phyloP scores from a whole-genome alignment of 2,888 invertebrate species.

The Apomyelois bistriatella region DNA sequence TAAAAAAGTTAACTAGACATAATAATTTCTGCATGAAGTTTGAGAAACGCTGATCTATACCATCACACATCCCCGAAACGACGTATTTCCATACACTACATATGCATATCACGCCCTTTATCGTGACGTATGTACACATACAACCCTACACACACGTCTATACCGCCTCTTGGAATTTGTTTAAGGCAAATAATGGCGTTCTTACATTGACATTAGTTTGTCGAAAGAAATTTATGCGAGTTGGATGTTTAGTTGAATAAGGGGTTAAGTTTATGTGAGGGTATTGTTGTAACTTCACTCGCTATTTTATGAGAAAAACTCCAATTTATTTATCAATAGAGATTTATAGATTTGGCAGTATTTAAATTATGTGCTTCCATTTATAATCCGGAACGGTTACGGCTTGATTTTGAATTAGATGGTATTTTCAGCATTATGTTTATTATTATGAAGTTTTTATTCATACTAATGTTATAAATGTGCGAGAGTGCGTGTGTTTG shows the following conservation, averaged over 20 bases:
- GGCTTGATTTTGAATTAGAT: neutral
- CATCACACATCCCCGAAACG: constrained; percentile 77
- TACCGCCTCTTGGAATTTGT: constrained; percentile 69
- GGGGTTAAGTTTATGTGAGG: constrained; percentile 70
- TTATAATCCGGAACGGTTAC: neutral
- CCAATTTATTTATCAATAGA: constrained; percentile 35
- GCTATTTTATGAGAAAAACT: constrained; percentile 44
- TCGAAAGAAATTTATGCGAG: constrained; percentile 77
- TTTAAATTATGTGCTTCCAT: neutral
- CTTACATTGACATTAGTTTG: constrained; percentile 79
- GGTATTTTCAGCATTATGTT: too few species aligned
- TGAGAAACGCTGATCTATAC: constrained; percentile 22
- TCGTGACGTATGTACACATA: constrained; percentile 35
- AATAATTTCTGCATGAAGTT: neutral
- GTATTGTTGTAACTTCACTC: constrained; percentile 51
- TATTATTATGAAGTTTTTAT: too few species aligned
- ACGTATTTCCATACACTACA: constrained; percentile 78
- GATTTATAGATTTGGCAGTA: constrained; percentile 29
- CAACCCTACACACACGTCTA: constrained; percentile 30
- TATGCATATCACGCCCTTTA: constrained; percentile 73
- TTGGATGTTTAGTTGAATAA: constrained; percentile 75
- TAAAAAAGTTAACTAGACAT: too few species aligned
- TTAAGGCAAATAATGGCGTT: constrained; percentile 73
- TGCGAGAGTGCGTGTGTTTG: too few species aligned
- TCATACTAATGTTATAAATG: neutral